phyloP scores from a whole-genome alignment of 2,113 vertebrate genomes.

The Cyanoderma ruficeps region DNA sequence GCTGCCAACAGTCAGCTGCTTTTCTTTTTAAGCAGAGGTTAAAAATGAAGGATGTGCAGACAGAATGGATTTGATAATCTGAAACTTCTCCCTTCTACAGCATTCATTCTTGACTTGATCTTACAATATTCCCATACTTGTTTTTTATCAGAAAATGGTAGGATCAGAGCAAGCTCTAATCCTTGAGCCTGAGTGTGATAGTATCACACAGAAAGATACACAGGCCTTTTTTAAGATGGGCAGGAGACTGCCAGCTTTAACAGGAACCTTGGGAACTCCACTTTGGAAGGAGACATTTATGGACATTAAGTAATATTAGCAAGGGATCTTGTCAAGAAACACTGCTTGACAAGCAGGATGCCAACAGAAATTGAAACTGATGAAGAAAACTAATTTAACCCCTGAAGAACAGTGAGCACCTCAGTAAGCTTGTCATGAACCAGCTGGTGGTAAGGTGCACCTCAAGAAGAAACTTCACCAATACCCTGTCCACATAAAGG shows the following conservation, averaged over 20 bases:
- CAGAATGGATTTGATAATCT: background rate
- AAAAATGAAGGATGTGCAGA: background rate
- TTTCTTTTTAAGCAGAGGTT: background rate
- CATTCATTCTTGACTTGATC: background rate
- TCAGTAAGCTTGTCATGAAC: background rate
- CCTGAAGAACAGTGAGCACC: background rate
- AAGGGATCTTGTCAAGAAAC: background rate
- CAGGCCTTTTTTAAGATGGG: background rate
- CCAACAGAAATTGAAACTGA: background rate
- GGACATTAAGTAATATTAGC: background rate
- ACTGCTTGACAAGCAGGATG: background rate
- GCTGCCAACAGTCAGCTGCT: background rate
- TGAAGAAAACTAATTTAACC: background rate
- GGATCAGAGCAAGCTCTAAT: background rate
- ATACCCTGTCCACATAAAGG: background rate
- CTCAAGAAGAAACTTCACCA: background rate
- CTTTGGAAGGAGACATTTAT: background rate
- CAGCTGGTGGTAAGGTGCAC: background rate
- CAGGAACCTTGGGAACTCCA: background rate
- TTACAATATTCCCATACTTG: background rate
- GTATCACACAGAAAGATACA: background rate
- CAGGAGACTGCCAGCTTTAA: background rate
- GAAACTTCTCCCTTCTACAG: background rate
- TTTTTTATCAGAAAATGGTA: background rate
- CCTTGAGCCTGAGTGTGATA: background rate